Conservation (phyloP, 2,113 vertebrate genomes). For the Bubalus kerabau region DNA sequence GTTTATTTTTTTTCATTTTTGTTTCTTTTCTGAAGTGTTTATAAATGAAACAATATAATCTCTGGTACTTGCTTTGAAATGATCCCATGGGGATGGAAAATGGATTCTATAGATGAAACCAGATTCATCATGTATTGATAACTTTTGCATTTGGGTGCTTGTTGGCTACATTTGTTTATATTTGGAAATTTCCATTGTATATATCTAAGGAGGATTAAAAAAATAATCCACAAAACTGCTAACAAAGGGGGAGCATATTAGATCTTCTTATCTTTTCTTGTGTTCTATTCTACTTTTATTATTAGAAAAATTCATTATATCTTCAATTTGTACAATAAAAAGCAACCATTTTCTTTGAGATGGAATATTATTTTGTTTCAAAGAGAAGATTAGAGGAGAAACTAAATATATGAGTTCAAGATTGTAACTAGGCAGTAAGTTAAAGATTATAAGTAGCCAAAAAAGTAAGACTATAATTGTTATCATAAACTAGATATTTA, state of each 20-base stretch:
- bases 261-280: neutral
- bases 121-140: neutral
- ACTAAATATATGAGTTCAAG: neutral
- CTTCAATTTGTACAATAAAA: neutral
- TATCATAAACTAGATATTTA: neutral
- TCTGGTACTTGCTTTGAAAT: neutral
- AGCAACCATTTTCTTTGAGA: neutral
- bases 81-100: neutral
- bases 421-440: neutral
- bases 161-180: neutral
- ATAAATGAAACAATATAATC: neutral
- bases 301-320: neutral
- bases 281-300: neutral
- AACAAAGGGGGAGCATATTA: neutral
- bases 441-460: neutral
- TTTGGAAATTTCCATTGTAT: neutral
- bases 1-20: neutral
- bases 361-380: neutral
- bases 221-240: neutral
- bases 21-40: neutral
- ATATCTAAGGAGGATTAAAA: neutral
- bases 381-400: neutral
- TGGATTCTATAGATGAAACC: neutral
- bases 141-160: neutral
- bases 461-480: neutral